Conservation (phyloP, 2,797 vertebrate species). For the Characodon lateralis region DNA sequence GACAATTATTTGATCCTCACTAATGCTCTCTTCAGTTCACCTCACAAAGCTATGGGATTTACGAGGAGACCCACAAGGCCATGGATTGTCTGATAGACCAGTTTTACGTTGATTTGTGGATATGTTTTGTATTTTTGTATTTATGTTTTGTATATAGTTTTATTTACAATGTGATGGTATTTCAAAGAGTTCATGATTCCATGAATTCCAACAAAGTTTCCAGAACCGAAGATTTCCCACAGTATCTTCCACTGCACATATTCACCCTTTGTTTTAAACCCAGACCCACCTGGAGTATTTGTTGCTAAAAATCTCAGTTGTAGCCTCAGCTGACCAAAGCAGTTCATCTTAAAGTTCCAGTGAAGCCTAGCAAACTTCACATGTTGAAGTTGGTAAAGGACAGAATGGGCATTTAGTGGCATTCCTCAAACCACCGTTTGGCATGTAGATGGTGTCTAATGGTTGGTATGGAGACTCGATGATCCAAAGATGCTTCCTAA, state of each 20-base stretch:
- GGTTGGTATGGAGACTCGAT: no score
- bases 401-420: no score
- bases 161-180: background rate
- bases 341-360: no score
- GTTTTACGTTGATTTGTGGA: background rate
- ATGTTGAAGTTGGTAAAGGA: no score
- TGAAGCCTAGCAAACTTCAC: no score
- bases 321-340: no score
- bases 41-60: background rate
- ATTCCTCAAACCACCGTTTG: no score
- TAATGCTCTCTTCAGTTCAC: background rate
- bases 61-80: background rate
- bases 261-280: background rate
- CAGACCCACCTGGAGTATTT: background rate
- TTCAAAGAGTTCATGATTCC: background rate
- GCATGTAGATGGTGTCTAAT: no score
- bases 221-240: background rate
- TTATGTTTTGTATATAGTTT: background rate
- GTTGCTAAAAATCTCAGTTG: background rate
- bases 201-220: background rate
- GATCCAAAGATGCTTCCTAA: no score
- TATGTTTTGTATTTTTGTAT: background rate
- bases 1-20: background rate
- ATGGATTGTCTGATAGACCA: background rate
- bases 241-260: background rate